Base-by-base conservation (phyloP, 1,140 invertebrate species). In the Drosophila setifemur region DNA sequence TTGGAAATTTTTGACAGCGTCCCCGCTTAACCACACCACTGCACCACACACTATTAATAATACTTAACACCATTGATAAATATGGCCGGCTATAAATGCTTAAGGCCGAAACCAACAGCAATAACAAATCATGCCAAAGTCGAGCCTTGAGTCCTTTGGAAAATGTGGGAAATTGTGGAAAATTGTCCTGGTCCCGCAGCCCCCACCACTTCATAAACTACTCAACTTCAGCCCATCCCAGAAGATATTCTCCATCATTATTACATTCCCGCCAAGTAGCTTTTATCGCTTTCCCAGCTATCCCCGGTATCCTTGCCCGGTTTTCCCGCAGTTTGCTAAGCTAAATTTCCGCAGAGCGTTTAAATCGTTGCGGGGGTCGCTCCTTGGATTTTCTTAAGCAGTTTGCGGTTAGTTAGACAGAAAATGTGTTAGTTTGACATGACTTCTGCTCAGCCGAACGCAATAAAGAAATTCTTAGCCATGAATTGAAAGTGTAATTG, bases 351-450 rank as follows among this genome's bases (percentile, higher is more conserved):
- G 69, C 40, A 40, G 18, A 61, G 49, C 57, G 31, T 37, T 48
- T 71, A 53, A 54, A 31, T 81, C 75, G 35, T 44, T 28, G 39
- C 37, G 39, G 42, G 23, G 33, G 31, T 31, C 26, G 12, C 50
- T 31, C 52, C 60, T 25, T 54, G 8, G 23, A 14, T 8, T 11
- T 12, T 37, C 72, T 63, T 58, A 67, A 85, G 74, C 74, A 74
- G 66, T 86, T 86, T 85, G 79, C 81, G 79, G 79, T 85, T 86
- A 72, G 79, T 85, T 86, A 60, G 70, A 52, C 63, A 49, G 55
- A 67, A 72, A 71, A 83, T 74, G 69, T 72, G 53, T 66, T 79
- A 49, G 68, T 71, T 74, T 78, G 64, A 85, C 54, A 48, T 63
- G 68, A 39, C 31, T 63, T 64, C 42, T 40, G 33, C 26, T 64